phyloP scores from a whole-genome alignment of 2,888 invertebrate species.

The Tupiocoris notatus region DNA sequence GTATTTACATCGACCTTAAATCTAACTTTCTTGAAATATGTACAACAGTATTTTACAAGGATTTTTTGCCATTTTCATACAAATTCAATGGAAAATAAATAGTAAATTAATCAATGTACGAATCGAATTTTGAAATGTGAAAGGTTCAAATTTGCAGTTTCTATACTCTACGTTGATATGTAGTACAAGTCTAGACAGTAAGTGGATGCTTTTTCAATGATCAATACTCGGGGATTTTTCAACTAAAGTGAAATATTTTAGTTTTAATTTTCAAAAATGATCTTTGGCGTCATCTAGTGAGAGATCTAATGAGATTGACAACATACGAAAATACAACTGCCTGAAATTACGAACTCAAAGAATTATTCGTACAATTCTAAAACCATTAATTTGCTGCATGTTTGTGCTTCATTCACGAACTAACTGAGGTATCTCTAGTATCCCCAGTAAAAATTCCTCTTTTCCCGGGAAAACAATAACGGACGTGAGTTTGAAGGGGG shows the following conservation, averaged over 20 bases:
- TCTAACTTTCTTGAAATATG: conserved; percentile 35
- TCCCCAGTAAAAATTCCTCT: no score
- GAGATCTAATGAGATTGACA: conserved; percentile 44
- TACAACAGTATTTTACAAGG: conserved; percentile 37
- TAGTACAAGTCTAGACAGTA: conserved; percentile 44
- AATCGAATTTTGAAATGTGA: conserved; percentile 22
- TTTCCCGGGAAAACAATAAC: no score
- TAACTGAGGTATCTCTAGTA: no score
- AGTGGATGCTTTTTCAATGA: conserved; percentile 23
- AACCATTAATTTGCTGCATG: conserved; percentile 4
- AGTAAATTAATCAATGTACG: conserved; percentile 47
- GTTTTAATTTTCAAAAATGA: conserved; percentile 23
- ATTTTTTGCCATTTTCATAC: conserved; percentile 35
- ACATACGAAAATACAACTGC: conserved; percentile 46
- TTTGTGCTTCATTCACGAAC: conserved; percentile 35
- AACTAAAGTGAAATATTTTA: conserved; percentile 21
- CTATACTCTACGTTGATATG: conserved; percentile 43
- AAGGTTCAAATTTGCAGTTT: conserved; percentile 22
- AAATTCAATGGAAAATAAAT: conserved; percentile 47
- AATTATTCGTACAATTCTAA: conserved; percentile 29
- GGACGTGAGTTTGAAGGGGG: no score
- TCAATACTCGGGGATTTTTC: conserved; percentile 16
- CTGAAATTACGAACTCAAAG: conserved; percentile 28
- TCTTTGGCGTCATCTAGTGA: conserved; percentile 48
- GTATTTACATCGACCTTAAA: conserved; percentile 39